A percentile compares a stretch with the other conserved stretches of the same genome.
These are phyloP conservation scores for Platypus cylindrus DNA, from an alignment of 2,888 invertebrate genomes.

Conservation along the genomic window DNA sequence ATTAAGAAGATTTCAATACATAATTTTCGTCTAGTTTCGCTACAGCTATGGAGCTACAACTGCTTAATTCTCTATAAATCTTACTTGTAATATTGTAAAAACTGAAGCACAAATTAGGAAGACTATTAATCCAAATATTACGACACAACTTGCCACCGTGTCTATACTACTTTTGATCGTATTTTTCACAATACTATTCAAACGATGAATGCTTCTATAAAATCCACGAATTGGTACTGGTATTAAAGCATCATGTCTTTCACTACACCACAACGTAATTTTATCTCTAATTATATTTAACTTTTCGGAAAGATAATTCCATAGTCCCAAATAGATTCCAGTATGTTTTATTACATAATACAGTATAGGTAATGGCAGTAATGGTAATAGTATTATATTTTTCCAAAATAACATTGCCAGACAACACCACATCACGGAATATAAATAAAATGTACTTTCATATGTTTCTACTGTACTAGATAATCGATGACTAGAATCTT, in stretches of 20 bases:
- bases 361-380: constrained; percentile 63
- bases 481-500: constrained; percentile 11
- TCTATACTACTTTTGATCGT: constrained; percentile 66
- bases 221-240: constrained; percentile 70
- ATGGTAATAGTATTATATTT: constrained; percentile 67
- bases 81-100: constrained; percentile 73
- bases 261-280: constrained; percentile 46
- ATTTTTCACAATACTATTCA: constrained; percentile 49
- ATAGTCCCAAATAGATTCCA: constrained; percentile 41
- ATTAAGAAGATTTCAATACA: no score
- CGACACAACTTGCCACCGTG: constrained; percentile 72
- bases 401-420: constrained; percentile 75
- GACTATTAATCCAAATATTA: constrained; percentile 74
- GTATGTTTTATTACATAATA: constrained; percentile 50
- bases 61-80: no score
- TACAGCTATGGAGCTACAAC: no score
- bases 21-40: no score
- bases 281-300: constrained; percentile 17
- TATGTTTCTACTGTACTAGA: constrained; percentile 31
- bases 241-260: constrained; percentile 54
- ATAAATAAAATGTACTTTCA: constrained; percentile 60
- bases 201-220: constrained; percentile 52
- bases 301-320: constrained; percentile 38
- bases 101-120: constrained; percentile 67
- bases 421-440: constrained; percentile 69